A percentile compares a stretch with the other conserved stretches of the same genome.
Conservation (phyloP, 2,113 vertebrate genomes). For the Tiliqua scincoides region DNA sequence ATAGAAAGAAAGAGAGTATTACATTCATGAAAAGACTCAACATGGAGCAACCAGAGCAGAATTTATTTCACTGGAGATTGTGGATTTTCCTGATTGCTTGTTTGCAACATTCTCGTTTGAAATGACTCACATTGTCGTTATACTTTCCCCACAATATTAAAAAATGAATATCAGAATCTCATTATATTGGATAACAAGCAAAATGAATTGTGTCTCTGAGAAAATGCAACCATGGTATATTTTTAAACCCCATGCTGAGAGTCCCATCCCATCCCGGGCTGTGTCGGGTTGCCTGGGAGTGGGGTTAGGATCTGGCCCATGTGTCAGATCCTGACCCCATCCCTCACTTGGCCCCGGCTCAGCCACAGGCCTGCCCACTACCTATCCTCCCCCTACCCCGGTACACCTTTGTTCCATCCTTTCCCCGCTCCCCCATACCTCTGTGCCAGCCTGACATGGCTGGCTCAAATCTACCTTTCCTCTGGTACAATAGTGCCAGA, state of each 20-base stretch:
- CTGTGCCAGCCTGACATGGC: too few species aligned
- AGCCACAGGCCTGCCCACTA: too few species aligned
- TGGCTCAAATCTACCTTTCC: too few species aligned
- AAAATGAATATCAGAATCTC: background rate
- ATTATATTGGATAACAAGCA: slow-evolving; percentile 46
- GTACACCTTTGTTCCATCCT: too few species aligned
- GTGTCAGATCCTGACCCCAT: too few species aligned
- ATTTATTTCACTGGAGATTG: slow-evolving; percentile 44
- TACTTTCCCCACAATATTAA: slow-evolving; percentile 48
- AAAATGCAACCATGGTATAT: slow-evolving; percentile 4
- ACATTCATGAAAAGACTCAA: background rate
- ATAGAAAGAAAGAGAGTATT: background rate
- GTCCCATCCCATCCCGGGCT: slow-evolving; percentile 8
- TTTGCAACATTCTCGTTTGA: slow-evolving; percentile 24
- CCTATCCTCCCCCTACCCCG: too few species aligned
- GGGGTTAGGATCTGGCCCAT: too few species aligned
- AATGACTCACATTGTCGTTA: slow-evolving; percentile 41
- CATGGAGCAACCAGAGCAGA: slow-evolving; percentile 27
- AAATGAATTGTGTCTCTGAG: slow-evolving; percentile 44
- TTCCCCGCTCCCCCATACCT: too few species aligned
- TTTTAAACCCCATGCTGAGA: slow-evolving; percentile 26
- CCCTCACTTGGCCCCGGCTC: too few species aligned
- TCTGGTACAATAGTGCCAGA: too few species aligned
- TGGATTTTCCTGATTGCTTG: slow-evolving; percentile 29
- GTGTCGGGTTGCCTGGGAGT: too few species aligned